Percentiles rank a stretch among this genome's conserved stretches.
phyloP scores from a whole-genome alignment of 2,888 invertebrate genomes.

The Camptogramma bilineatum region DNA sequence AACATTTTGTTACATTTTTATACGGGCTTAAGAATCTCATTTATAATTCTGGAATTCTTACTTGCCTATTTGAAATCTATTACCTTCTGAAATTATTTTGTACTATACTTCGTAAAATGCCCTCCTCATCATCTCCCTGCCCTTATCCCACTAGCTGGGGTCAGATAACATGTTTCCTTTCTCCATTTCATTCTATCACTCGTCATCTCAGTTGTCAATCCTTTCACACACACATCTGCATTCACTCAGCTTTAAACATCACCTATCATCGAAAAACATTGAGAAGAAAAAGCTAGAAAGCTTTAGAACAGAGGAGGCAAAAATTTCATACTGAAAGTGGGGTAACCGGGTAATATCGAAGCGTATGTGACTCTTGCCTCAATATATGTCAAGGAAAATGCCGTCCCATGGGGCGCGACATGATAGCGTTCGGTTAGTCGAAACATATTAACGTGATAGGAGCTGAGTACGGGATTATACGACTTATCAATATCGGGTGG shows the following conservation, averaged over 20 bases:
- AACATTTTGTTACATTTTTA: constrained; percentile 9
- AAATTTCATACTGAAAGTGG: background rate
- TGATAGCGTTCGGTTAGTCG: constrained; percentile 22
- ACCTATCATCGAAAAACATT: background rate
- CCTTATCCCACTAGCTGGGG: too few species aligned
- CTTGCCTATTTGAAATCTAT: background rate
- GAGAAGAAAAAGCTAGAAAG: background rate
- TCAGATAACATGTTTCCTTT: too few species aligned
- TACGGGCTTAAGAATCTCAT: constrained; percentile 8
- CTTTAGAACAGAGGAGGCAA: background rate
- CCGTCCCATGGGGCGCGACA: constrained; percentile 10
- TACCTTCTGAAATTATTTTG: background rate
- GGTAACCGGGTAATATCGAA: background rate
- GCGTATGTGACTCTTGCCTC: background rate
- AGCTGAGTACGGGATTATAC: constrained; percentile 32
- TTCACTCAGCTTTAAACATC: too few species aligned
- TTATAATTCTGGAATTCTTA: constrained; percentile 7
- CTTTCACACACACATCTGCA: too few species aligned
- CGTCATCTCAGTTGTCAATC: too few species aligned
- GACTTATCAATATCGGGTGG: constrained; percentile 45
- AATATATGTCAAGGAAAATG: constrained; percentile 27
- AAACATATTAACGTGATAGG: constrained; percentile 34
- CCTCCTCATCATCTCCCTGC: too few species aligned
- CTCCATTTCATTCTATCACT: too few species aligned
- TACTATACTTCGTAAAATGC: background rate